Percentiles rank a stretch among this genome's conserved stretches.
Conservation (phyloP, 2,113 vertebrate genomes). For the Telmatochromis sp. region DNA sequence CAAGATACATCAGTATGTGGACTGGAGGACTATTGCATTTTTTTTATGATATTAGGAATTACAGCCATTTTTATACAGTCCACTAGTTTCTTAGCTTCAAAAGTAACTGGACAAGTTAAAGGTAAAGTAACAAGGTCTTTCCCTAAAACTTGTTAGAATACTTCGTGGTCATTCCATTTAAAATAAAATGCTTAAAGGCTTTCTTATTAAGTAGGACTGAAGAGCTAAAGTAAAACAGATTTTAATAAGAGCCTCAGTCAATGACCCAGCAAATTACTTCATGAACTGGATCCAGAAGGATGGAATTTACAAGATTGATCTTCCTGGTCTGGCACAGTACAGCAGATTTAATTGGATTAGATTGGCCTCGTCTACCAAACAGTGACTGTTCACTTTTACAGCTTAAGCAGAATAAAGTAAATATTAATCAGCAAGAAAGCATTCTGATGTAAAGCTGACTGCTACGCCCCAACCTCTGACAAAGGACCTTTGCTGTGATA, state of each 20-base stretch:
- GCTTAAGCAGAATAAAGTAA: background rate
- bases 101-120: background rate
- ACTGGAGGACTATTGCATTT: background rate
- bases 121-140: background rate
- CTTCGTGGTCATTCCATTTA: background rate
- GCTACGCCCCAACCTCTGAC: background rate
- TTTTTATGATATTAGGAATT: background rate
- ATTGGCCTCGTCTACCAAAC: background rate
- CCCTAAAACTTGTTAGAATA: background rate
- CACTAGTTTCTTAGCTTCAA: background rate
- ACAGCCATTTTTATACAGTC: background rate
- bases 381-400: background rate
- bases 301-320: slow-evolving; percentile 7
- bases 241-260: background rate
- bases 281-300: background rate
- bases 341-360: slow-evolving; percentile 13
- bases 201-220: background rate
- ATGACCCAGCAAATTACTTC: background rate
- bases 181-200: background rate
- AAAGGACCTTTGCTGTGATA: background rate
- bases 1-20: background rate
- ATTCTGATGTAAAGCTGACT: background rate
- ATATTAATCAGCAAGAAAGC: background rate
- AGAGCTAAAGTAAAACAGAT: background rate
- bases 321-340: background rate